phyloP scores from a whole-genome alignment of 53 echinoderm and acorn worm genomes.

The Temnopleurus reevesii region DNA sequence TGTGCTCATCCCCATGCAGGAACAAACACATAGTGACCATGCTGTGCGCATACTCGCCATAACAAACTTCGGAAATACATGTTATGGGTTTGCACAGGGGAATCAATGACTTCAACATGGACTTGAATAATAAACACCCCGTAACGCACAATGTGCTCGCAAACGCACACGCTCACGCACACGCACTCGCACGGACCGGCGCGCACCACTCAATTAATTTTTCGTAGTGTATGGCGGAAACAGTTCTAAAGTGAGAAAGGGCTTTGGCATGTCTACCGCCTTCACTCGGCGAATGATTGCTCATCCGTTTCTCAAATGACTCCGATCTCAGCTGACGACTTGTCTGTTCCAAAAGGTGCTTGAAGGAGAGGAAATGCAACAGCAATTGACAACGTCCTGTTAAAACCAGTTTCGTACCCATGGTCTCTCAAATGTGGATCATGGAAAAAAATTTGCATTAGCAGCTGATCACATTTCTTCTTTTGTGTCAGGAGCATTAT shows the following conservation, averaged over 20 bases:
- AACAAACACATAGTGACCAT: not conserved
- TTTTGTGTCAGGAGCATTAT: too few relatives aligned
- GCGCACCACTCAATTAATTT: not conserved
- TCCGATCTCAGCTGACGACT: not conserved
- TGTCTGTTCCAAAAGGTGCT: too few relatives aligned
- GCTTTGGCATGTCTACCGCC: not conserved
- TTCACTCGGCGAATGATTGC: not conserved
- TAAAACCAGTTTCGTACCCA: not conserved
- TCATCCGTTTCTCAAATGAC: not conserved
- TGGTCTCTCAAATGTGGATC: not conserved
- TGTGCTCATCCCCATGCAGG: not conserved
- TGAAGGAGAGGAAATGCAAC: not conserved
- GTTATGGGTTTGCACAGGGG: not conserved
- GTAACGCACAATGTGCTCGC: not conserved
- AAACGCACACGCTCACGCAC: not conserved
- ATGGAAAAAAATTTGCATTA: too few relatives aligned
- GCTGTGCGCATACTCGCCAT: not conserved
- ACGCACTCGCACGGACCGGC: not conserved
- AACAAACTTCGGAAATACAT: slow-evolving; percentile 4
- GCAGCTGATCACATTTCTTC: too few relatives aligned
- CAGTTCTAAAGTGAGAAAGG: not conserved
- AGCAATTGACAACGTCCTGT: slow-evolving; percentile 12
- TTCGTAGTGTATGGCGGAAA: not conserved
- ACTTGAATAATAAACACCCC: not conserved
- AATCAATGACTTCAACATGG: not conserved